Base-by-base conservation (phyloP, 2,888 invertebrate species). In the Eupelmus urozonus region DNA sequence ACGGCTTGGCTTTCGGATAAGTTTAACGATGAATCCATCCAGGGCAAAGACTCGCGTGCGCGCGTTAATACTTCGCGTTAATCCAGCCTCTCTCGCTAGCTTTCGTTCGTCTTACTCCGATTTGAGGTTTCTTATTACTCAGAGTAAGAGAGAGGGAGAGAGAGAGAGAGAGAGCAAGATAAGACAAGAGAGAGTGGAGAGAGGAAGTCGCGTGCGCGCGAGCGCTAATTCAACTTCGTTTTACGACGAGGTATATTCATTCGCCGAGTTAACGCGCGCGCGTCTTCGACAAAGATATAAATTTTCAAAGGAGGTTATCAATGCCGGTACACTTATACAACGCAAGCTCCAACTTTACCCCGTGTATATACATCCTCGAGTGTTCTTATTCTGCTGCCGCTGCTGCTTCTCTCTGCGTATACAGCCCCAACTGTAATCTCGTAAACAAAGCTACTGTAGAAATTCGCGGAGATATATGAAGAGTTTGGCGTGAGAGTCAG, bases 161-260 rank as follows among this genome's bases (percentile, higher is more conserved):
- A 42, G 55, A 9, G 40, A 40, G 20, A 9, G 27, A 51, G 23
- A 49, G 16, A 27, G n/a, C 5, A 20, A 55, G 27, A 53, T 53
- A 53, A 27, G 5, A 42, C 11, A n/a, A 49, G 53, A 70, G 70
- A 27, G 18, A 27, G 57, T 16, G 27, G n/a, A 57, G 57, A 57
- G 1, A 27, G 57, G 1, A 57, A 1, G 57, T 27, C 13, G 16
- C 13, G 34, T 71, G 34, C 51, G 51, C n/a, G 72, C 55, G 18
- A 72, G 55, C 42, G 29, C 66, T 77, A 60, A 77, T 72, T 72
- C 53, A 57, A 66, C 66, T 77, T 76, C 27, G 42, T 66, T 71
- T 76, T 77, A 77, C 60, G 66, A 53, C 60, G 55, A 71, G 55
- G n/a, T n/a, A n/a, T n/a, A 71, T 65, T 76, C 70, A 57, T 63